Percentiles rank a stretch among this genome's conserved stretches.
Conservation (phyloP, 2,113 vertebrate species). For the Carlito syrichta region DNA sequence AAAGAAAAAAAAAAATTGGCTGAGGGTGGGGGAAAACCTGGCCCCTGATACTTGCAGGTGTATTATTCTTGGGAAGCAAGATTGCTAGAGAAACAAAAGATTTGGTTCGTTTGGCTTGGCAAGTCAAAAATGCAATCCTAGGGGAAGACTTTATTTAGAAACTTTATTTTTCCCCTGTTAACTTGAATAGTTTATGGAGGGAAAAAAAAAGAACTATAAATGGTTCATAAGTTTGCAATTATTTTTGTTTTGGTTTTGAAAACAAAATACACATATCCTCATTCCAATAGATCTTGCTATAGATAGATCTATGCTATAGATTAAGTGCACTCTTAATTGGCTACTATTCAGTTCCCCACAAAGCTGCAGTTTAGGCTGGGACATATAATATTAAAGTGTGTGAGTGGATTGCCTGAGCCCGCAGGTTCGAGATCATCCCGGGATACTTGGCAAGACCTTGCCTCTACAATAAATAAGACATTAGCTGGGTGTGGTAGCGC, state of each 20-base stretch:
- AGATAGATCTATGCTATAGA: slow-evolving; percentile 48
- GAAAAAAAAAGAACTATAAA: slow-evolving; percentile 53
- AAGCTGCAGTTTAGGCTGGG: not conserved
- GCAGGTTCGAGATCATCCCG: too few species aligned
- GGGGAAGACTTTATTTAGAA: slow-evolving; percentile 86
- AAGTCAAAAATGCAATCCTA: slow-evolving; percentile 80
- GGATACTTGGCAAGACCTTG: too few species aligned
- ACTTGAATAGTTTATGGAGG: slow-evolving; percentile 75
- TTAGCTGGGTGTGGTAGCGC: too few species aligned
- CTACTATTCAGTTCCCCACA: not conserved
- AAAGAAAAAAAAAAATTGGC: slow-evolving; percentile 38
- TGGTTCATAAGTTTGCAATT: slow-evolving; percentile 79
- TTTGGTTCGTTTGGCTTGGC: slow-evolving; percentile 84
- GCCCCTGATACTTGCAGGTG: slow-evolving; percentile 81
- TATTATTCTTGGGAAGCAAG: slow-evolving; percentile 87
- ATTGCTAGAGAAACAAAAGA: slow-evolving; percentile 85
- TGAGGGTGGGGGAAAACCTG: slow-evolving; percentile 60
- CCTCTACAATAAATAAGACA: too few species aligned
- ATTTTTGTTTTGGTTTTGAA: slow-evolving; percentile 58
- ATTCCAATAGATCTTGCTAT: slow-evolving; percentile 22
- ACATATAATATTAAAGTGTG: not conserved
- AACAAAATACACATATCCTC: slow-evolving; percentile 50
- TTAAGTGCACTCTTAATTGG: slow-evolving; percentile 45
- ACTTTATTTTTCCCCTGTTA: slow-evolving; percentile 81
- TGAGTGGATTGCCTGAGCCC: too few species aligned